Evolutionary conservation across 2,888 invertebrate genomes (phyloP), one percentile per base, ranked within the genome.

Genomic region (Notocelia uddmanniana): DNA sequence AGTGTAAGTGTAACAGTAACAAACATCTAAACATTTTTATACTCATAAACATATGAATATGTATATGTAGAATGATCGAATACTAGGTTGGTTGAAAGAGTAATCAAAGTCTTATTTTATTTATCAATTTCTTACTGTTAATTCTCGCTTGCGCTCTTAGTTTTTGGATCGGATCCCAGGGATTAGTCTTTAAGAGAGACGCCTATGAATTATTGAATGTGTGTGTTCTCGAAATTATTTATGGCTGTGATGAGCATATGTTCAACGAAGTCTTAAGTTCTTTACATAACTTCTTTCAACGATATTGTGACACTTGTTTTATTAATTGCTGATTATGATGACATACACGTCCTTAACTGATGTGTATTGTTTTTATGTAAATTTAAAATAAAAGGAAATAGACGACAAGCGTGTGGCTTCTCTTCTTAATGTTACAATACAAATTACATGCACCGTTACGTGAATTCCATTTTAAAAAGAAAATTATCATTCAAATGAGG

Each of bases 311-410:
- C 5, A 52, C 52, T 55, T 26, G 15, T 54, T 23, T 26, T 23
- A 54, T 55, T 55, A 1, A 55, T 26, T 23, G 50, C 50, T 10
- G 26, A 55, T 21, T 23, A 21, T 54, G 19, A 21, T 55, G 54
- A 55, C 15, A 15, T 26, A 55, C 26, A n/a, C 26, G 26, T n/a
- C 1, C 45, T 1, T 55, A 55, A 9, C n/a, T n/a, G 13, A 3
- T 26, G 55, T 9, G 41, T 52, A 23, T 54, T 15, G 55, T 55
- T 26, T 55, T 55, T 54, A 54, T 15, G 54, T 55, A 23, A 55
- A 55, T 54, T 23, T n/a, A 54, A 55, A 55, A 26, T 15, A 50
- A 60, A n/a, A 48, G 48, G n/a, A 52, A 64, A 52, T 18, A n/a
- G 13, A 13, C 21, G 15, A 15, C 15, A 18, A 8, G 0, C n/a